Evolutionary conservation across 2,113 vertebrate genomes (phyloP), one percentile per base, ranked within the genome.

Genomic region (Prolemur simus): DNA sequence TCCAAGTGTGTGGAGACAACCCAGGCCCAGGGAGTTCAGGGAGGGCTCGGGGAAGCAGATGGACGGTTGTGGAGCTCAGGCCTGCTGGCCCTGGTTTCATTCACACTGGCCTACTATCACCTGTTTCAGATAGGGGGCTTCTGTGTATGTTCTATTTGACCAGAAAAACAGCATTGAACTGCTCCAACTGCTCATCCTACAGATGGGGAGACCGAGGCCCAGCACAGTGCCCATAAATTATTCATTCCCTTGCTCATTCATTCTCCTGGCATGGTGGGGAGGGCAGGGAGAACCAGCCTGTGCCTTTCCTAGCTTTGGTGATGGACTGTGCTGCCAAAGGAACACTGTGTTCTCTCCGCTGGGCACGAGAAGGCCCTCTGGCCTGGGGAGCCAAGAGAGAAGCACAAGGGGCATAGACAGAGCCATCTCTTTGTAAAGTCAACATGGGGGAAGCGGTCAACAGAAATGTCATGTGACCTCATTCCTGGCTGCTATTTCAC

Each of bases 61-160:
- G 3, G 1, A n/a, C 1, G 3, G 1, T 1, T 10, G n/a, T 10
- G 52, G 29, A 23, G 25, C 45, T 63, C 63, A 56, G 34, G 8
- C 25, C 60, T 84, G 29, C 42, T 4, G 2, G 21, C 20, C 52
- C 74, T 80, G 9, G 56, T 76, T 52, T 81, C 37, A 58, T 39
- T 63, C 69, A 42, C 3, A 49, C 0, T 1, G 10, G 52, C 21
- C 47, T 4, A 5, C 37, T 21, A 25, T 27, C 20, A 6, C 18
- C 60, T 74, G 27, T 63, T 66, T 73, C 68, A 37, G 34, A 58
- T 27, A 77, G 1, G 6, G 10, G n/a, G 56, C 37, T 6, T 80
- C 66, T 32, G 11, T 15, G 37, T 18, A 5, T 20, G 5, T 47
- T 86, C 37, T 63, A 58, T 14, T 23, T 34, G 68, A 86, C 56